Conservation (phyloP, 2,113 vertebrate species). For the Alexandromys fortis region DNA sequence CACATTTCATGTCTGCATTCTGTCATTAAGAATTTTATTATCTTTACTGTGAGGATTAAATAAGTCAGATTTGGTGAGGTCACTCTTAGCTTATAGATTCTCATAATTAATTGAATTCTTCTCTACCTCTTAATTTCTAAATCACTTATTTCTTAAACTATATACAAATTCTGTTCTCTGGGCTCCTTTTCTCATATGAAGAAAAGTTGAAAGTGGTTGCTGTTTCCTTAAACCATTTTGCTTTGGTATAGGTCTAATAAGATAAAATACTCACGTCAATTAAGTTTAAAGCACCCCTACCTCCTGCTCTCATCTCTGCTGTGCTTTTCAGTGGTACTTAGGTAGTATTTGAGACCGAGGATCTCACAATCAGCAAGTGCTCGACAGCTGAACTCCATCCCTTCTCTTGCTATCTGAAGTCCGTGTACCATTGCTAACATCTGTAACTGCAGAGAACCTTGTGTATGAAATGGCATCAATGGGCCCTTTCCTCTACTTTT, state of each 20-base stretch:
- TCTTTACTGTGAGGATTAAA: not conserved
- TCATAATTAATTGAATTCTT: not conserved
- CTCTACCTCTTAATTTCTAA: not conserved
- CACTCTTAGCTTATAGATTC: not conserved
- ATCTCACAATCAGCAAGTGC: not conserved
- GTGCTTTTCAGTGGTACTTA: not conserved
- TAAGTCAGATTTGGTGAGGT: not conserved
- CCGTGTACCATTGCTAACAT: not conserved
- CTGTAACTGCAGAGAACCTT: not conserved
- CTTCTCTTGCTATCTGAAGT: not conserved
- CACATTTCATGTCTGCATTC: not conserved
- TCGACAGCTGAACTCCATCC: too few relatives aligned
- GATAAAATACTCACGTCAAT: not conserved
- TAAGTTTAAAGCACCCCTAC: not conserved
- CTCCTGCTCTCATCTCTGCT: not conserved
- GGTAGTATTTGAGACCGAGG: too few relatives aligned
- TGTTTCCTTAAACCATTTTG: not conserved
- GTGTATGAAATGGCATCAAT: not conserved
- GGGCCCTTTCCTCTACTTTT: not conserved
- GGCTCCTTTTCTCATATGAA: slow-evolving; percentile 13
- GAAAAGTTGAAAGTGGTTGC: not conserved
- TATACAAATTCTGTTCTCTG: not conserved
- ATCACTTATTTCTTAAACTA: not conserved
- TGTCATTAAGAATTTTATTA: not conserved
- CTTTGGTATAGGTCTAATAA: not conserved